These are phyloP conservation scores for Oncopodura yosiiana DNA, from an alignment of 1,140 invertebrate genomes.

Conservation along the genomic window DNA sequence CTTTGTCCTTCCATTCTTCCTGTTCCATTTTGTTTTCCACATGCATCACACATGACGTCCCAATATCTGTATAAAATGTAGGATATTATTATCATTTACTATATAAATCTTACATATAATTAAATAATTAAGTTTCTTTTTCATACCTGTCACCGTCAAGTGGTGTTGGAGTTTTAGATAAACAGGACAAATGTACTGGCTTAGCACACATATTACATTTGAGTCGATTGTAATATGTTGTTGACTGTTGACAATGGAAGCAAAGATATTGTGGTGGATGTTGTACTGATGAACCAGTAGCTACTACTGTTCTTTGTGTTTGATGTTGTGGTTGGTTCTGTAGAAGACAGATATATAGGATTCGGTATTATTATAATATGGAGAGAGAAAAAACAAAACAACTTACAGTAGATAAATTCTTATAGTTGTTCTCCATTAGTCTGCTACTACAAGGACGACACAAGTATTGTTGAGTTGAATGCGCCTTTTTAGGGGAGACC, in stretches of 20 bases:
- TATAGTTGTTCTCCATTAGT: no score
- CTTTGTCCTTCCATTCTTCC: neutral
- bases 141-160: conserved; percentile 24
- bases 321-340: neutral
- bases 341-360: no score
- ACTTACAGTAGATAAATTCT: no score
- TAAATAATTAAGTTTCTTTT: neutral
- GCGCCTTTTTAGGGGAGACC: no score
- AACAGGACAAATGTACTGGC: conserved; percentile 21
- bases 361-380: no score
- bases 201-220: conserved; percentile 22
- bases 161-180: conserved; percentile 14
- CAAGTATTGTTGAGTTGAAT: no score
- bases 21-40: conserved; percentile 23
- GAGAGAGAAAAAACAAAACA: no score
- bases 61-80: conserved; percentile 18
- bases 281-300: neutral
- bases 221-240: conserved; percentile 13
- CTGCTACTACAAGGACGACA: no score
- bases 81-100: conserved; percentile 1
- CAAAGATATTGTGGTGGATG: no score
- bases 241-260: conserved; percentile 18
- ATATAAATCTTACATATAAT: neutral
- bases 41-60: conserved; percentile 26
- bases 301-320: neutral